A percentile compares a stretch with the other conserved stretches of the same genome.
Evolutionary conservation across 2,888 invertebrate genomes (phyloP).

Genomic region (Phasia obesa): DNA sequence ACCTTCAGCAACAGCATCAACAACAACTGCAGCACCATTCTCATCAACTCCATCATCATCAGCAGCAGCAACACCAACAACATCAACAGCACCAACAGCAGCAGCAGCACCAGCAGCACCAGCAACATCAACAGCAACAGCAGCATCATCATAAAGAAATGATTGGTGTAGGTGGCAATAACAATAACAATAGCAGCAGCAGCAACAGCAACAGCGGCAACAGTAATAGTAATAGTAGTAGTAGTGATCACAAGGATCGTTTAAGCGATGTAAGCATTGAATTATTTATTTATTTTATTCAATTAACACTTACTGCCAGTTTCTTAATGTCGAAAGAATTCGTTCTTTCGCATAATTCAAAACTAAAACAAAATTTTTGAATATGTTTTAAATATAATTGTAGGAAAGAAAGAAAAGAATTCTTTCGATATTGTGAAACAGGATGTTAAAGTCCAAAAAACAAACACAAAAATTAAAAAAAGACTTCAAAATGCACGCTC

Average conservation of each 20-base stretch:
- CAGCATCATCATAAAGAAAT: constrained; percentile 80
- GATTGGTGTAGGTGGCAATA: constrained; percentile 77
- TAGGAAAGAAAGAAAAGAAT: too few relatives aligned
- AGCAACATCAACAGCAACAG: constrained; percentile 64
- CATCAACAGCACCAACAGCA: constrained; percentile 67
- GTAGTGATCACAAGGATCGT: constrained; percentile 85
- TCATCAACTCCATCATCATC: constrained; percentile 41
- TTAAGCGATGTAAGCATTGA: constrained; percentile 90
- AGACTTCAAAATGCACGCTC: too few relatives aligned
- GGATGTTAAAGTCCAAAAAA: too few relatives aligned
- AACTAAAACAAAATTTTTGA: too few relatives aligned
- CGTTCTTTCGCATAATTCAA: too few relatives aligned
- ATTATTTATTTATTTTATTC: background rate
- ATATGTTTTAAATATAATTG: too few relatives aligned
- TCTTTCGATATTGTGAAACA: too few relatives aligned
- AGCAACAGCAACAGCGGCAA: constrained; percentile 58
- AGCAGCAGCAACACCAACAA: constrained; percentile 45
- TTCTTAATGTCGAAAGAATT: too few relatives aligned
- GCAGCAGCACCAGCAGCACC: constrained; percentile 71
- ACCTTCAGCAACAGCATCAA: constrained; percentile 66
- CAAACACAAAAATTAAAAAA: too few relatives aligned
- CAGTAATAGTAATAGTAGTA: constrained; percentile 70
- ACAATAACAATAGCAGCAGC: constrained; percentile 85
- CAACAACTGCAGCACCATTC: constrained; percentile 56
- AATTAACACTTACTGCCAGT: background rate